Base-by-base conservation (phyloP, 2,113 vertebrate species). In the Corydoras maculifer region DNA sequence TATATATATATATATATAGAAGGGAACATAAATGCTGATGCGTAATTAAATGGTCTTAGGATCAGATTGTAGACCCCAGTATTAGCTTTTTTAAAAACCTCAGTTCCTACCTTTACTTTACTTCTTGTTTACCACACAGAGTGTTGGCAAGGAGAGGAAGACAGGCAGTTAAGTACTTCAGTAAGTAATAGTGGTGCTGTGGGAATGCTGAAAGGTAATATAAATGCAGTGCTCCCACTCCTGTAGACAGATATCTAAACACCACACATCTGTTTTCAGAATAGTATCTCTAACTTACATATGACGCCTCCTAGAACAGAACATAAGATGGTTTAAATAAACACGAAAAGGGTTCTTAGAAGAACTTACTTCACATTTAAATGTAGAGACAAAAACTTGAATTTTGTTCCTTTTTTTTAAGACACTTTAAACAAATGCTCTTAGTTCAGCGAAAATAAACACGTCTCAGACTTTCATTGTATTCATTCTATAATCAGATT, bases 401-500 rank as follows among this genome's bases (percentile, higher is more conserved):
- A 53, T 67, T 31, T 67, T 29, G 2, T 9, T 50, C 18, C 50
- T 31, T 25, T 2, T 25, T 2, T 29, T 55, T 61, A 11, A 61
- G 30, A 29, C 59, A 32, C 11, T 61, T 29, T 29, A 61, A 31
- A 57, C 54, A 14, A 57, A 62, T 62, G 61, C 13, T 14, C 13
- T 54, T 54, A 31, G n/a, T 55, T 65, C 8, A 7, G 14, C 55
- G 13, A 8, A 31, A 55, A 67, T 54, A 51, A 65, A 32, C 29
- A 55, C 51, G 14, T 11, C 25, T 25, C 65, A 67, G 30, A 9
- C 29, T 30, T 15, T 62, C 49, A 43, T 12, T 25, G 53, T 55
- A 58, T 13, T 54, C 30, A 43, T 9, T 58, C 31, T n/a, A 68
- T 15, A 30, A 68, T 68, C 29, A 68, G 31, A 14, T 14, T 58